phyloP scores from a whole-genome alignment of 2,113 vertebrate genomes.

The Daubentonia madagascariensis region DNA sequence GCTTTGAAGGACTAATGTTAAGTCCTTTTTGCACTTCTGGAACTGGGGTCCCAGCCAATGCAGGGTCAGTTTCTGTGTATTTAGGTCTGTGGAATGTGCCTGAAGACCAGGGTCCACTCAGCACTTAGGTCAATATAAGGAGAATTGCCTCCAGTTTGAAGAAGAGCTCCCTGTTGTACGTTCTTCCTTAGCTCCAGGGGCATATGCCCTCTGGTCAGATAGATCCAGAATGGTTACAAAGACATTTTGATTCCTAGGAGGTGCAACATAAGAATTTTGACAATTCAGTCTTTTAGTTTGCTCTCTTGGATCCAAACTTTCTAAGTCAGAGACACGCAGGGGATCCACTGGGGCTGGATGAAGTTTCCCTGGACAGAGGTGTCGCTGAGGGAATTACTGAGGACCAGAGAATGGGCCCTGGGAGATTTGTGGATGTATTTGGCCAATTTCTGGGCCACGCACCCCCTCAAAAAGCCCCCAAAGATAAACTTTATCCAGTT shows the following conservation, averaged over 20 bases:
- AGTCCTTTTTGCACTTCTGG: constrained; percentile 87
- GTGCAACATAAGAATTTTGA: constrained; percentile 93
- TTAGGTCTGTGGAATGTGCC: constrained; percentile 89
- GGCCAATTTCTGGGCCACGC: constrained; percentile 93
- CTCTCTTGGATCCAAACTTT: constrained; percentile 91
- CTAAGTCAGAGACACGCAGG: constrained; percentile 30
- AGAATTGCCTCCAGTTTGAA: constrained; percentile 94
- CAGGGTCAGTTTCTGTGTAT: constrained; percentile 88
- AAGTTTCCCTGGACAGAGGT: constrained; percentile 83
- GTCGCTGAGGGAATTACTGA: constrained; percentile 92
- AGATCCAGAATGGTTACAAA: constrained; percentile 93
- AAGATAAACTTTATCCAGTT: constrained; percentile 93
- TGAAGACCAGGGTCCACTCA: constrained; percentile 93
- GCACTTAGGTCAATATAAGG: constrained; percentile 91
- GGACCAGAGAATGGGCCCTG: constrained; percentile 89
- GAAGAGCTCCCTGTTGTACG: constrained; percentile 92
- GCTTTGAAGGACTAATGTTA: constrained; percentile 72
- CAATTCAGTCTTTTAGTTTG: constrained; percentile 93
- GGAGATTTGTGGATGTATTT: constrained; percentile 92
- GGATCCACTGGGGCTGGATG: background rate
- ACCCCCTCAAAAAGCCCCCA: constrained; percentile 92
- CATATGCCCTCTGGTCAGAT: constrained; percentile 93
- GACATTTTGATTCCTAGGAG: constrained; percentile 91
- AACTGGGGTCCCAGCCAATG: constrained; percentile 89
- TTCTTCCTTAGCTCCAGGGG: constrained; percentile 91